Evolutionary conservation across 2,888 invertebrate genomes (phyloP), one percentile per base, ranked within the genome.

Genomic region (Aphodius sticticus): DNA sequence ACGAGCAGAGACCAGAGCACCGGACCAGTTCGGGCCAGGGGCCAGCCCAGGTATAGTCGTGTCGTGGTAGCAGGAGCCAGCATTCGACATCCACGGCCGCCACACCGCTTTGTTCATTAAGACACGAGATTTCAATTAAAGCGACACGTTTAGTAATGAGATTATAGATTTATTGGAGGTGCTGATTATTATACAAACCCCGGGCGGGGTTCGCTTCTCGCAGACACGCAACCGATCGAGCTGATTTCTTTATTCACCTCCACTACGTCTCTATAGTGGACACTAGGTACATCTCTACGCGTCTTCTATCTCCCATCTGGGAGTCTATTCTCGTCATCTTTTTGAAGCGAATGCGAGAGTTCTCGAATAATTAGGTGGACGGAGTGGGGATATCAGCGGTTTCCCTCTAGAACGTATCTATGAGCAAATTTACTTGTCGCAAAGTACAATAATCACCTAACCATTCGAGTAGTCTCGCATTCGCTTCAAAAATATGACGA

Each of bases 91-190:
- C 70, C 70, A 35, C 74, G n/a, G 74, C n/a, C 36, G 74, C 37
- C 83, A 84, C 82, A 85, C 86, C 86, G 85, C 86, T 85, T 85
- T 85, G 85, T 84, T 86, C 84, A 85, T 86, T 85, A 90, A 90
- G 91, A 91, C 91, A 92, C 90, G 91, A 91, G 90, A 92, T 91
- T 91, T 91, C 91, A 91, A 91, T 92, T 92, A 92, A 91, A 91
- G 89, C 89, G 89, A 91, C 91, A 91, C 89, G 91, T 88, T 90
- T 90, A 90, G 90, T 91, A 91, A 91, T 91, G 91, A 91, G 90
- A 88, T 84, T 84, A 86, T 86, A 87, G 87, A 88, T 88, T 88
- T 88, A 88, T 88, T 81, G 85, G 82, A 82, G 82, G 83, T 83
- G 82, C 83, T 84, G 84, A 85, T 86, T 85, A 85, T 85, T 85